Evolutionary conservation across 2,888 invertebrate species (phyloP), one percentile per base, ranked within the genome.

Genomic region (Rotaria socialis): DNA sequence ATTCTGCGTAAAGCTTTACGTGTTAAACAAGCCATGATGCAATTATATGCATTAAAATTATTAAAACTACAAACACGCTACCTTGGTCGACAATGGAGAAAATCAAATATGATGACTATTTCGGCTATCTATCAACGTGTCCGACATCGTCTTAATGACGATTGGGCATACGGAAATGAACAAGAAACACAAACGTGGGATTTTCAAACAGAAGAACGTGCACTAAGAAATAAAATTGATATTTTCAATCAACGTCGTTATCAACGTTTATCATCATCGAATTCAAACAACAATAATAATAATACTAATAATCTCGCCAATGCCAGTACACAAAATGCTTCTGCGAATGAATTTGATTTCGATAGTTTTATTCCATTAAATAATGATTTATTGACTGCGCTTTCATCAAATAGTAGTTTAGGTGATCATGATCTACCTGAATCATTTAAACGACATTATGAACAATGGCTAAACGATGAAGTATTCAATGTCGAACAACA

Each of bases 31-130:
- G 96, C 96, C 11, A 94, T 99, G 93, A 95, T 98, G 94, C 99
- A 99, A 92, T 93, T 99, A 89, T 99, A 99, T 91, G 96, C 97
- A 19, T 93, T 99, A 88, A 99, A 99, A 91, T 92, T 99, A 87
- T 92, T 99, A 24, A 99, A 99, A 93, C 97, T 99, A 96, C 99
- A 99, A 92, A 97, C 98, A 0, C 97, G 98, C 90, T 99, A 98
- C 92, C 93, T 99, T 89, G 99, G 99, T 0, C 93, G 99, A 22
- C 98, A 99, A 90, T 99, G 99, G 99, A 93, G 99, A 85, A 98
- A 98, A 92, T 95, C 96, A 1, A 99, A 99, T 91, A 99, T 99
- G 97, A 98, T 97, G 91, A 97, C 97, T 0, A 96, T 99, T 92
- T 97, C 97, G 90, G 97, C 97, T 87, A 99, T 99, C 90, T 99